Conservation (phyloP, 2,113 vertebrate species). For the Paralichthys olivaceus region DNA sequence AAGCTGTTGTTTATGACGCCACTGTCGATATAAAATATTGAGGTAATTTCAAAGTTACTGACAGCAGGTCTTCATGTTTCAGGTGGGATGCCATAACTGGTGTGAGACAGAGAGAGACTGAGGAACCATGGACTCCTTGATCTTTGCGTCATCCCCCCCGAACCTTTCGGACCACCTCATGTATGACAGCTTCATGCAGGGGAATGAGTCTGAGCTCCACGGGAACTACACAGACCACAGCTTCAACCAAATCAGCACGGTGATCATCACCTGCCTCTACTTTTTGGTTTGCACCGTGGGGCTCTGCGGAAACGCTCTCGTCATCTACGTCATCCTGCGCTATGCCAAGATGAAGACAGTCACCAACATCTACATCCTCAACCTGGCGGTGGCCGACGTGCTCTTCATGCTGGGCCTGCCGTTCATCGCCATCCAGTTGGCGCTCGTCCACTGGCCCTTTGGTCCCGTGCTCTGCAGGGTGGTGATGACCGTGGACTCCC, state of each 20-base stretch:
- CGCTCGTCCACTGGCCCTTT: slow-evolving; percentile 97
- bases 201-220: slow-evolving; percentile 77
- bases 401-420: slow-evolving; percentile 97
- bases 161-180: slow-evolving; percentile 83
- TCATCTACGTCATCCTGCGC: slow-evolving; percentile 96
- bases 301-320: slow-evolving; percentile 92
- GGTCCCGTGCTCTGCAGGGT: slow-evolving; percentile 92
- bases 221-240: slow-evolving; percentile 81
- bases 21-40: too few relatives aligned
- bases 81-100: slow-evolving; percentile 65
- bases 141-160: slow-evolving; percentile 74
- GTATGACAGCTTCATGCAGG: slow-evolving; percentile 80
- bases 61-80: slow-evolving; percentile 17
- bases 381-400: slow-evolving; percentile 94
- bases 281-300: slow-evolving; percentile 93
- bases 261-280: slow-evolving; percentile 94
- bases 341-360: slow-evolving; percentile 99
- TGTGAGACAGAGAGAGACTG: slow-evolving; percentile 20
- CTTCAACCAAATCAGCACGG: slow-evolving; percentile 89
- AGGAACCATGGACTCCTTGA: slow-evolving; percentile 78
- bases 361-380: slow-evolving; percentile 98
- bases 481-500: slow-evolving; percentile 95
- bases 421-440: slow-evolving; percentile 95
- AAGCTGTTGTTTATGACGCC: neutral
- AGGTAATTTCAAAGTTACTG: slow-evolving; percentile 1